Evolutionary conservation across 2,797 vertebrate genomes (phyloP), one percentile per base, ranked within the genome.

Genomic region (Labeo calbasu): DNA sequence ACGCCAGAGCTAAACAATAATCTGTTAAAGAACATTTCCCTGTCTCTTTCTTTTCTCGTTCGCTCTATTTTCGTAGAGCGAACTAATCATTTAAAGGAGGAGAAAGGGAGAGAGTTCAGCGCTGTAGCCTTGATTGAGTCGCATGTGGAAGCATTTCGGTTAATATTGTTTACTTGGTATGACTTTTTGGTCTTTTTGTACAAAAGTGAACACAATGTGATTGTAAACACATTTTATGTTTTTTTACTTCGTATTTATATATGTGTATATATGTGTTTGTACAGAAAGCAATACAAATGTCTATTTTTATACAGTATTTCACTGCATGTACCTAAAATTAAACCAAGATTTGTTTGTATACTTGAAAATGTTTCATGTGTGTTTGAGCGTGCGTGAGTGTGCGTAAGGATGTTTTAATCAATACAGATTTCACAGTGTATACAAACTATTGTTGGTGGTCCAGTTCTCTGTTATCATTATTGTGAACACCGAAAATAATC

Each of bases 221-320:
- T 95, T 97, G 97, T 99, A 97, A 95, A 92, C 91, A 94, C 97
- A 94, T 96, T 97, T 96, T 97, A 96, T 97, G 88, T 87, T 89
- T 94, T 99, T 98, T 96, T 98, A 98, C 94, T 93, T 94, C 95
- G 93, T 96, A 96, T 96, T 96, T 97, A 96, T 98, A 96, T 97
- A 95, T 98, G 96, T 93, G 89, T 93, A 92, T 61, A 86, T 81
- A 82, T 85, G 76, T 94, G 94, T 94, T 94, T 95, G 93, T 95
- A 95, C 93, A 95, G 92, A 93, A 94, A 90, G 82, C 53, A 93
- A 93, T 97, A 95, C 1, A 92, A 96, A 97, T 95, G 96, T 99
- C 95, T 99, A 99, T 99, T 99, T 99, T 99, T 98, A 96, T 96
- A 81, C 53, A 46, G 43, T 84, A 96, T 96, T 96, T 94, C 91